These are phyloP conservation scores for Serinus canaria DNA, from an alignment of 2,113 vertebrate species.

Conservation along the genomic window DNA sequence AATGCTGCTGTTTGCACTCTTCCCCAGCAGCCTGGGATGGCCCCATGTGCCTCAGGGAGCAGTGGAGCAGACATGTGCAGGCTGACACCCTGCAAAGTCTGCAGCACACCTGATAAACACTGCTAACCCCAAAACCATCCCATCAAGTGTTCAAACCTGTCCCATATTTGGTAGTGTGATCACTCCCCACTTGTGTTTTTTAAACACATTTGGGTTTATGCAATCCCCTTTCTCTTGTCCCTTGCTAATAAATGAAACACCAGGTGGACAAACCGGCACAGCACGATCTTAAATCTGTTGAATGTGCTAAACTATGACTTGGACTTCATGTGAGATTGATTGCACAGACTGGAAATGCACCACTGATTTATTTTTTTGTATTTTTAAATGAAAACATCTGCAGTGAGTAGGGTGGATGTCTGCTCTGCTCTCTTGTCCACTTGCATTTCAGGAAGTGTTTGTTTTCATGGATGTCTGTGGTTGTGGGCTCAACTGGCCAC, in stretches of 20 bases:
- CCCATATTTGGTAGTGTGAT: not conserved
- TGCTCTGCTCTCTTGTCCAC: not conserved
- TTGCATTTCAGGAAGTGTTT: constrained; percentile 53
- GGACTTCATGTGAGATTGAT: constrained; percentile 9
- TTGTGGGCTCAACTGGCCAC: constrained; percentile 41
- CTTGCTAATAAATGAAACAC: not conserved
- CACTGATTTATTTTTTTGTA: not conserved
- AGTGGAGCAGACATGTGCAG: not conserved
- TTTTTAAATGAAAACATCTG: constrained; percentile 12
- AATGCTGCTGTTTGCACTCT: not conserved
- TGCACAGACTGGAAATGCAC: not conserved
- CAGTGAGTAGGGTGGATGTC: not conserved
- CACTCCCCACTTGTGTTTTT: not conserved
- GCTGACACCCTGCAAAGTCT: not conserved
- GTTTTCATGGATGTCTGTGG: constrained; percentile 45
- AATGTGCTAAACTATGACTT: not conserved
- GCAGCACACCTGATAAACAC: not conserved
- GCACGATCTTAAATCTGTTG: constrained; percentile 13
- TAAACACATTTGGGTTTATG: not conserved
- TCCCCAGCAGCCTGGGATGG: not conserved
- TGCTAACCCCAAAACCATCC: not conserved
- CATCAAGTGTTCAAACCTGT: not conserved
- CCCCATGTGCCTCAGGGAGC: not conserved
- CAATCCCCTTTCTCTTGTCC: not conserved
- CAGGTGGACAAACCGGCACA: not conserved